Evolutionary conservation across 2,888 invertebrate species (phyloP).

Genomic region (Muscina levida): DNA sequence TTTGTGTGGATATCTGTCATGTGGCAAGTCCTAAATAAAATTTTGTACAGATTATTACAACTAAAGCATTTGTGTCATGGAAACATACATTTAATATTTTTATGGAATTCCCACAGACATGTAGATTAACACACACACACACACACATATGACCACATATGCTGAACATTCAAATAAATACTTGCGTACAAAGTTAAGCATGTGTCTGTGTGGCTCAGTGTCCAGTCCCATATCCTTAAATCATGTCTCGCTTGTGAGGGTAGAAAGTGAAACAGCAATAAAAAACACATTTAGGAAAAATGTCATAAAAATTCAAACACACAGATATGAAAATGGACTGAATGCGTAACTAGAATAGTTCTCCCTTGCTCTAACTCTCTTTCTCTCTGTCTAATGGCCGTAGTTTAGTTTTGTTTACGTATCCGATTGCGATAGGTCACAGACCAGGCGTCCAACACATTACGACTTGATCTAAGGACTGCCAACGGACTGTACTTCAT

Average conservation of each 20-base stretch:
- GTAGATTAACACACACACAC: background rate
- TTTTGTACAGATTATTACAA: background rate
- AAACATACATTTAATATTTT: slow-evolving; percentile 21
- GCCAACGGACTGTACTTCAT: background rate
- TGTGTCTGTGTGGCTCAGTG: background rate
- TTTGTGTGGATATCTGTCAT: no score
- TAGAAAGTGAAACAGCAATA: background rate
- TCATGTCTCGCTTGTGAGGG: background rate
- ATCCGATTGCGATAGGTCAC: background rate
- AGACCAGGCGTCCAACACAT: background rate
- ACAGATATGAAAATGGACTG: background rate
- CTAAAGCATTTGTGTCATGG: background rate
- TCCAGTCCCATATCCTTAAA: background rate
- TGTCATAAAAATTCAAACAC: slow-evolving; percentile 20
- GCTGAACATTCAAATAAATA: background rate
- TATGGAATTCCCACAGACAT: slow-evolving; percentile 1
- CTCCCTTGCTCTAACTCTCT: background rate
- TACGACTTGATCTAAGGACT: background rate
- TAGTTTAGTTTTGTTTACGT: background rate
- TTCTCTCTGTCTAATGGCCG: background rate
- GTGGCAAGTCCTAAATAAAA: background rate
- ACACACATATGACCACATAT: background rate
- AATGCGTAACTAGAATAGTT: background rate
- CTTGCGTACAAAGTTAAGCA: background rate
- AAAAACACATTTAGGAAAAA: slow-evolving; percentile 27